Percentiles rank a stretch among this genome's conserved stretches.
These are phyloP conservation scores for Danionella dracula DNA, from an alignment of 2,797 vertebrate species.

Conservation along the genomic window DNA sequence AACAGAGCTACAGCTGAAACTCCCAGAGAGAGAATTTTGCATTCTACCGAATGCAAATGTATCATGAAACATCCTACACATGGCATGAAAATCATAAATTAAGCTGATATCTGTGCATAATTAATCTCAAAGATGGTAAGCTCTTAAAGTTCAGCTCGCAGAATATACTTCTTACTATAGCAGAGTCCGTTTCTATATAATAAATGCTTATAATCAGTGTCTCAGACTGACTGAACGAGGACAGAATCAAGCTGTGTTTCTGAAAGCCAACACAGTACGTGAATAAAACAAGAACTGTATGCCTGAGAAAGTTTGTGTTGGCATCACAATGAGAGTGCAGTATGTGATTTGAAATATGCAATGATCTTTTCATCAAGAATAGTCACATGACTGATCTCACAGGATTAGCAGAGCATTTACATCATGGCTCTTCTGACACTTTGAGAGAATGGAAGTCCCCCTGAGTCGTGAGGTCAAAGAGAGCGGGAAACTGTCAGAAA, in stretches of 20 bases:
- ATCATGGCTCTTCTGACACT: background rate
- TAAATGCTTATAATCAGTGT: background rate
- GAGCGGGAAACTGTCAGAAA: background rate
- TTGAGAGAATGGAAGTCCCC: background rate
- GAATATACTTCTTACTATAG: background rate
- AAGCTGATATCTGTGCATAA: background rate
- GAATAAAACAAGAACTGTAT: background rate
- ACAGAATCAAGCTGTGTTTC: background rate
- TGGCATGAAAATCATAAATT: background rate
- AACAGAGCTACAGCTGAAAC: conserved; percentile 24
- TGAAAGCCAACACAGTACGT: background rate
- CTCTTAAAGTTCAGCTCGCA: background rate
- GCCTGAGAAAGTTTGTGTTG: background rate
- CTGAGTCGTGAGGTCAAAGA: background rate
- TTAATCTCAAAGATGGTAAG: background rate
- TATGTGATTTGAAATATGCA: background rate
- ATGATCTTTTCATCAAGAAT: background rate
- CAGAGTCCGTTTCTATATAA: background rate
- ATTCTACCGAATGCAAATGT: background rate
- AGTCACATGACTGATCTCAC: background rate
- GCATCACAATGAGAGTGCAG: background rate
- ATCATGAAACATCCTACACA: conserved; percentile 16
- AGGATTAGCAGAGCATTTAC: background rate
- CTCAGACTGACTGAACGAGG: background rate
- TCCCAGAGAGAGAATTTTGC: conserved; percentile 4